Evolutionary conservation across 1,140 invertebrate genomes (phyloP).

Genomic region (Drosophila kepulauana): DNA sequence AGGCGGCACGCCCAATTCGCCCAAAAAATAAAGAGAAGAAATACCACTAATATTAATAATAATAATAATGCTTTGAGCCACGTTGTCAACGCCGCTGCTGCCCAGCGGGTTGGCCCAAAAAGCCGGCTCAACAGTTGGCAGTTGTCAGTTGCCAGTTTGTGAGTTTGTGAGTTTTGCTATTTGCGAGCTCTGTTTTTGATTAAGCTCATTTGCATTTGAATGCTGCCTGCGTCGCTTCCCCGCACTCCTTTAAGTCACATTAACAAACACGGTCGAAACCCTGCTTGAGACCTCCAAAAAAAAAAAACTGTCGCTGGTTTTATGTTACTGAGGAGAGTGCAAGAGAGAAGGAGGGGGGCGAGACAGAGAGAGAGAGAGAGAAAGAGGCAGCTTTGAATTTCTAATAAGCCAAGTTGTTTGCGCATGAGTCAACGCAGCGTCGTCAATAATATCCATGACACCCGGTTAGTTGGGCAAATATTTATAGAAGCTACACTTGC

Average conservation of each 20-base stretch:
- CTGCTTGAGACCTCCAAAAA: background rate
- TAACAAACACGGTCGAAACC: constrained; percentile 7
- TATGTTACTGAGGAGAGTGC: constrained; percentile 56
- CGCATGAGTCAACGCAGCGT: constrained; percentile 75
- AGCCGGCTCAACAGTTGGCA: constrained; percentile 53
- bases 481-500: constrained; percentile 66
- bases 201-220: constrained; percentile 82
- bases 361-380: constrained; percentile 3
- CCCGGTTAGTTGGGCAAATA: constrained; percentile 79
- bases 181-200: constrained; percentile 76
- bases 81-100: constrained; percentile 17
- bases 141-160: constrained; percentile 9
- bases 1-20: background rate
- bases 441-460: constrained; percentile 75
- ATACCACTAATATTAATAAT: too few species aligned
- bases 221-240: constrained; percentile 35
- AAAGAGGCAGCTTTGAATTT: constrained; percentile 68
- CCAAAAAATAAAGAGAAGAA: background rate
- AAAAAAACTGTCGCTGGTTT: constrained; percentile 54
- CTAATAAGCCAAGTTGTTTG: constrained; percentile 82
- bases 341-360: background rate
- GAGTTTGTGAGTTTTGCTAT: background rate
- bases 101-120: constrained; percentile 39
- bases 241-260: background rate
- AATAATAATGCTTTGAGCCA: constrained; percentile 3